Conservation (phyloP, 2,888 invertebrate species). For the Allygus modestus region DNA sequence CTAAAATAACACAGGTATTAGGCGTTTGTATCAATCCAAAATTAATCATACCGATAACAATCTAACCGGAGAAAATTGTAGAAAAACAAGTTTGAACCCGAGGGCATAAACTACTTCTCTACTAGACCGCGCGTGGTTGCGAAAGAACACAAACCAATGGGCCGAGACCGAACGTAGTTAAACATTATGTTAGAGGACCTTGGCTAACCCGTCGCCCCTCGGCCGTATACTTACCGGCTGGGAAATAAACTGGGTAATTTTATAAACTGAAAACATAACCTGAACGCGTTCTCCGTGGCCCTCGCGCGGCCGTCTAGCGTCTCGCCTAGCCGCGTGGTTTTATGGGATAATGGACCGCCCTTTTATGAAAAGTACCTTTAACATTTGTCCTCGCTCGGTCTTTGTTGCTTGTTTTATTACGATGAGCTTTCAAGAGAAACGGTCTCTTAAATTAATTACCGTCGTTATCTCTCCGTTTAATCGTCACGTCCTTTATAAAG, state of each 20-base stretch:
- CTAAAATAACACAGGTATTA: too few species aligned
- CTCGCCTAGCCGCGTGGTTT: conserved; percentile 16
- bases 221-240: conserved; percentile 35
- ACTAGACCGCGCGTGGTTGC: not conserved
- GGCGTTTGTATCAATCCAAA: too few species aligned
- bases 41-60: too few species aligned
- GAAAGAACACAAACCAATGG: conserved; percentile 36
- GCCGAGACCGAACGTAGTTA: conserved; percentile 41
- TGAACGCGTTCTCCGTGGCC: not conserved
- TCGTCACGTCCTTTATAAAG: not conserved
- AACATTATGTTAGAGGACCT: conserved; percentile 49
- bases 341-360: conserved; percentile 2
- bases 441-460: not conserved
- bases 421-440: not conserved
- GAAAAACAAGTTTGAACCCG: not conserved
- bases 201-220: not conserved
- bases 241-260: conserved; percentile 56
- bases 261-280: conserved; percentile 49
- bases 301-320: not conserved
- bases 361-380: conserved; percentile 16
- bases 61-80: too few species aligned
- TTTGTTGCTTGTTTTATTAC: conserved; percentile 7
- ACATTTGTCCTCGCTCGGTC: not conserved
- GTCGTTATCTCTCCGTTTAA: conserved; percentile 9
- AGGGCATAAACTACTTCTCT: not conserved